A percentile compares a stretch with the other conserved stretches of the same genome.
Conservation (phyloP, 2,888 invertebrate genomes). For the Syrphus vitripennis region DNA sequence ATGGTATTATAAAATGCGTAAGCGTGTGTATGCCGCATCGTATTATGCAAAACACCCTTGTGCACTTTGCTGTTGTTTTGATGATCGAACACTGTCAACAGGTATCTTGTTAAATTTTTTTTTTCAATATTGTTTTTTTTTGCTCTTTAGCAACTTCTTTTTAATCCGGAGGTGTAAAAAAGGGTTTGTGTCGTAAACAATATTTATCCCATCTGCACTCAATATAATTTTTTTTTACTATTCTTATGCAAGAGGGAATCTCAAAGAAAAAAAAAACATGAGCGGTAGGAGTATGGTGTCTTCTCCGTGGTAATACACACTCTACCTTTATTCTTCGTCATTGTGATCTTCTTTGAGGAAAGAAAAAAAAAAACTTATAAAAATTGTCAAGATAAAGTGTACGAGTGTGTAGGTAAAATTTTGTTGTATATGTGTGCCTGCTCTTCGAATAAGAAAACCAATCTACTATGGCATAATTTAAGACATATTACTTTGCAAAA, state of each 20-base stretch:
- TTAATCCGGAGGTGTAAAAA: slow-evolving; percentile 71
- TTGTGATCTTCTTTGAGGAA: slow-evolving; percentile 35
- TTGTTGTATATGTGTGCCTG: neutral
- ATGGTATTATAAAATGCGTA: slow-evolving; percentile 64
- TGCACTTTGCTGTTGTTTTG: slow-evolving; percentile 53
- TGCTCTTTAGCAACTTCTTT: slow-evolving; percentile 1
- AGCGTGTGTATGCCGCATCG: slow-evolving; percentile 62
- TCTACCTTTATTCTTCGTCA: slow-evolving; percentile 26
- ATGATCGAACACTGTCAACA: slow-evolving; percentile 69
- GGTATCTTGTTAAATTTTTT: slow-evolving; percentile 53
- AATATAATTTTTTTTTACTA: slow-evolving; percentile 51
- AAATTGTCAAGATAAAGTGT: slow-evolving; percentile 61
- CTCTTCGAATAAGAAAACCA: slow-evolving; percentile 58
- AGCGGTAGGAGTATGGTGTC: slow-evolving; percentile 1
- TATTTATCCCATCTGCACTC: slow-evolving; percentile 55
- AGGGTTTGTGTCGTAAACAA: slow-evolving; percentile 68
- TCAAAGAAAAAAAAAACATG: slow-evolving; percentile 27
- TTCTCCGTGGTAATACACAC: slow-evolving; percentile 23
- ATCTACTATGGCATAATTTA: slow-evolving; percentile 66
- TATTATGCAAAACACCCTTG: slow-evolving; percentile 71
- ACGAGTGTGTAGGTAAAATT: slow-evolving; percentile 3
- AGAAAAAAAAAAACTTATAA: slow-evolving; percentile 3
- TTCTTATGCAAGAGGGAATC: slow-evolving; percentile 57
- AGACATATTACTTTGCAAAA: slow-evolving; percentile 68
- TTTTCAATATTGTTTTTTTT: neutral